Percentiles rank a stretch among this genome's conserved stretches.
phyloP scores from a whole-genome alignment of 2,888 invertebrate species.

The Clanis bilineata region DNA sequence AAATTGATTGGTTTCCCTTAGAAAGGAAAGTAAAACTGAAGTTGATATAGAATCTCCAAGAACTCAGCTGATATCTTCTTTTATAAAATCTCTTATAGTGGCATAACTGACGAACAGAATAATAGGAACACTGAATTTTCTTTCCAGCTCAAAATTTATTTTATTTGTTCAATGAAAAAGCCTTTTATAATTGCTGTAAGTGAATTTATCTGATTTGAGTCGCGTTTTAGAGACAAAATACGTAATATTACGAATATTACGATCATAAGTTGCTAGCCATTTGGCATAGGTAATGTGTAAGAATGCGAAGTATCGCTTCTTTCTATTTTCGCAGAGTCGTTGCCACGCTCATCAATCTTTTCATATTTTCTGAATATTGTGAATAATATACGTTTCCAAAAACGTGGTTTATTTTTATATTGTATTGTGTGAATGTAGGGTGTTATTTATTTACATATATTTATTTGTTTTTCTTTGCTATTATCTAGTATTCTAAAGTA shows the following conservation, averaged over 20 bases:
- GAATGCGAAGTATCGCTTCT: not conserved
- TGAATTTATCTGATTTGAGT: not conserved
- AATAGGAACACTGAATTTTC: not conserved
- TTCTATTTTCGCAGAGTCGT: constrained; percentile 12
- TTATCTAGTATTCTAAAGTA: not conserved
- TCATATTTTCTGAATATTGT: constrained; percentile 1
- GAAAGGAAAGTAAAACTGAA: not conserved
- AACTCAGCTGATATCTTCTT: not conserved
- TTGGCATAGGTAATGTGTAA: constrained; percentile 1
- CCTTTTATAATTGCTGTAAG: not conserved
- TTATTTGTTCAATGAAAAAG: not conserved
- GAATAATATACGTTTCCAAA: not conserved
- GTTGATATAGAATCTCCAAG: not conserved
- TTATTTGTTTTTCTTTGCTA: not conserved
- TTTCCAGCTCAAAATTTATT: not conserved
- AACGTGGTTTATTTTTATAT: not conserved
- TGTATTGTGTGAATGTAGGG: too few species aligned
- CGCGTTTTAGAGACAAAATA: not conserved
- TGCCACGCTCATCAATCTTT: constrained; percentile 2
- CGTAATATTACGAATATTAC: not conserved
- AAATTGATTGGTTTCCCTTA: not conserved
- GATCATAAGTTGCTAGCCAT: not conserved
- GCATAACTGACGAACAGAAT: not conserved
- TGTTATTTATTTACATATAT: too few species aligned
- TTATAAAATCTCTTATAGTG: not conserved